phyloP scores from a whole-genome alignment of 2,888 invertebrate species.

The Dryadula phaetusa region DNA sequence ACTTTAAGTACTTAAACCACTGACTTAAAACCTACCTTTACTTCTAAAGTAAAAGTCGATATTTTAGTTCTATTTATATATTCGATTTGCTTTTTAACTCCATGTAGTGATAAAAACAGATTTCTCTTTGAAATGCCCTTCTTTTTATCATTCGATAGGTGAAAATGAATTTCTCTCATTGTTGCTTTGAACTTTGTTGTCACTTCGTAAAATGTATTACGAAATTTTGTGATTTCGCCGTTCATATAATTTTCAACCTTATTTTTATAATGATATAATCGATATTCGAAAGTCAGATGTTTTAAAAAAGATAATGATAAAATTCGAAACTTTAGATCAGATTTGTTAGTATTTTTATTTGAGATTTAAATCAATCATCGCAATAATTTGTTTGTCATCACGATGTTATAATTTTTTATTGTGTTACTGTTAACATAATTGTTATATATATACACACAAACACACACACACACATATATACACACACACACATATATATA shows the following conservation, averaged over 20 bases:
- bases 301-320: slow-evolving; percentile 12
- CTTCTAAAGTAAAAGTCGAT: too few species aligned
- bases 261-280: background rate
- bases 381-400: background rate
- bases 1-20: too few species aligned
- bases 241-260: slow-evolving; percentile 25
- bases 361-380: slow-evolving; percentile 37
- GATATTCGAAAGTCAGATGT: background rate
- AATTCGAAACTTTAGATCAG: slow-evolving; percentile 29
- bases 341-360: slow-evolving; percentile 27
- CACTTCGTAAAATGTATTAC: slow-evolving; percentile 45
- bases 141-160: slow-evolving; percentile 48
- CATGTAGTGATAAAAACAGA: slow-evolving; percentile 35
- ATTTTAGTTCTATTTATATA: too few species aligned
- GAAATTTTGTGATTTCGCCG: slow-evolving; percentile 33
- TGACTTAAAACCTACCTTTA: too few species aligned
- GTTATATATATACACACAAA: too few species aligned
- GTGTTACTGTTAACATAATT: slow-evolving; percentile 1
- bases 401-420: slow-evolving; percentile 11
- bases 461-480: too few species aligned
- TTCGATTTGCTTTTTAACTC: slow-evolving; percentile 13
- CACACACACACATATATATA: too few species aligned
- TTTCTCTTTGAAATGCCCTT: slow-evolving; percentile 39
- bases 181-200: slow-evolving; percentile 50
- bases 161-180: slow-evolving; percentile 50